Evolutionary conservation across 2,797 vertebrate genomes (phyloP).

Genomic region (Phaenicophaeus curvirostris): DNA sequence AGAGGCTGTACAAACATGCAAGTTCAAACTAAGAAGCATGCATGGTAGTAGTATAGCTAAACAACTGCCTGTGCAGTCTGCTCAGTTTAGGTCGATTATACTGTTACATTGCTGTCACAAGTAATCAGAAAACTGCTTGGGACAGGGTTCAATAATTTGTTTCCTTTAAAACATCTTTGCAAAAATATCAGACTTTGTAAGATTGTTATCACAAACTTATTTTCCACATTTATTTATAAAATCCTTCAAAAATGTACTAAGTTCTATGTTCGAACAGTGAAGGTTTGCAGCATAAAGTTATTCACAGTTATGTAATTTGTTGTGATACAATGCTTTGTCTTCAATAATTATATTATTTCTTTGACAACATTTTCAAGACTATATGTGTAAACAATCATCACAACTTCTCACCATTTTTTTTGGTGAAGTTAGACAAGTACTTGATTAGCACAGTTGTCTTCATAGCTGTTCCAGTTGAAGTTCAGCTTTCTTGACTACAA

Average conservation of each 20-base stretch:
- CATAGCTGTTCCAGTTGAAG: not conserved
- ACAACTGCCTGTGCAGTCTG: not conserved
- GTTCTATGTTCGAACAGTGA: not conserved
- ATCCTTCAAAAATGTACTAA: not conserved
- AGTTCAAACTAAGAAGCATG: not conserved
- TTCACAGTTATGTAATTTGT: not conserved
- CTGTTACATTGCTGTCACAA: not conserved
- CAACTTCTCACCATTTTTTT: not conserved
- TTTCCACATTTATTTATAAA: not conserved
- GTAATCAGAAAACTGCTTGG: not conserved
- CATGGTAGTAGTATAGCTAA: not conserved
- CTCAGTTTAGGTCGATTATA: not conserved
- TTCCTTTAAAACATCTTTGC: not conserved
- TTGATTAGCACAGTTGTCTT: not conserved
- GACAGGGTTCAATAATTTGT: not conserved
- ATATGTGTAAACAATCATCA: not conserved
- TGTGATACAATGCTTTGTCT: not conserved
- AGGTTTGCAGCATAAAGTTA: not conserved
- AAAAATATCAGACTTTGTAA: not conserved
- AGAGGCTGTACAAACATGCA: not conserved
- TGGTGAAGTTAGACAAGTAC: not conserved
- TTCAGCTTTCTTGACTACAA: not conserved
- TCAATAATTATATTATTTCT: not conserved
- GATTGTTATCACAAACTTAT: not conserved
- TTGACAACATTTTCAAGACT: not conserved